Evolutionary conservation across 2,797 vertebrate species (phyloP).

Genomic region (Enteromius unitaeniatus): DNA sequence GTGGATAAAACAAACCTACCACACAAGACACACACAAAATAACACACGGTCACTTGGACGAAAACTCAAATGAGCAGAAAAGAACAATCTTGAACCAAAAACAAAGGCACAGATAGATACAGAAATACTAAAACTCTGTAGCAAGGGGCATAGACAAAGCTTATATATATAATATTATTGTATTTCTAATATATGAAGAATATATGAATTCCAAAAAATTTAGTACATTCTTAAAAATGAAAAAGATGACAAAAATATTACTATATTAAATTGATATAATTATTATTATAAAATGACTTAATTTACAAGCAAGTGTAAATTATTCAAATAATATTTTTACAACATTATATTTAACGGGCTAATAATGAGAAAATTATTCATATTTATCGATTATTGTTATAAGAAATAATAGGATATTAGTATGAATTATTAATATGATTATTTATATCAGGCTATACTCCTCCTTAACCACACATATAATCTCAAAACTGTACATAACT

Average conservation of each 20-base stretch:
- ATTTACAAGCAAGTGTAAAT: no score
- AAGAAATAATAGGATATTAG: no score
- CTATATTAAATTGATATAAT: background rate
- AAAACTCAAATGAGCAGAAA: background rate
- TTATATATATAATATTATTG: background rate
- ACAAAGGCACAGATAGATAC: background rate
- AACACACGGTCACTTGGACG: background rate
- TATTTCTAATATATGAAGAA: background rate
- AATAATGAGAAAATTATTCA: background rate
- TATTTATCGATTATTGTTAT: background rate
- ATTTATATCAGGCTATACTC: no score
- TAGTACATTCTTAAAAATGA: background rate
- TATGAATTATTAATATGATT: no score
- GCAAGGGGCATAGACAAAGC: background rate
- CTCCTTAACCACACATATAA: no score
- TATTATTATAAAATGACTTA: background rate
- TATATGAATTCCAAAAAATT: background rate
- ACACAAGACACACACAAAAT: background rate
- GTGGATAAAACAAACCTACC: constrained; percentile 7
- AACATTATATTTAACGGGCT: background rate
- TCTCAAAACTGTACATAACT: no score
- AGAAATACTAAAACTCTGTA: background rate
- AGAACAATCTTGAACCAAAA: background rate
- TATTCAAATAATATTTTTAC: background rate
- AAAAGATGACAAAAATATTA: background rate